Conservation (phyloP, 2,888 invertebrate genomes). For the Anarsia innoxiella region DNA sequence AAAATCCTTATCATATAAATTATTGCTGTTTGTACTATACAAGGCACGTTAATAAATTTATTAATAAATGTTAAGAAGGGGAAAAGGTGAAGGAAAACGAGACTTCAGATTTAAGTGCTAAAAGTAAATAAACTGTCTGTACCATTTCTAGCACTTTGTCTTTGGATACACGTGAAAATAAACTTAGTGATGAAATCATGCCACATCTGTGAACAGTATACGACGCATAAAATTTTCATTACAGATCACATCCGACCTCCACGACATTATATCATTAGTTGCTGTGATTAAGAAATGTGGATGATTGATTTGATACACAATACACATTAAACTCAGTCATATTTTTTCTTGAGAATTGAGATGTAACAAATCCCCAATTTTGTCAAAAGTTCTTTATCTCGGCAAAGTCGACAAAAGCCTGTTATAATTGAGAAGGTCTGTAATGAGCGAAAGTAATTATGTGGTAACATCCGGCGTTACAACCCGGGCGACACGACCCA, state of each 20-base stretch:
- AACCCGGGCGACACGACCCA: constrained; percentile 49
- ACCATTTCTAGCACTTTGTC: background rate
- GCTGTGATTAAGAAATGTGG: no score
- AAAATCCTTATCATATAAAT: no score
- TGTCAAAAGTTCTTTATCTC: constrained; percentile 12
- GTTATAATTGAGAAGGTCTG: constrained; percentile 35
- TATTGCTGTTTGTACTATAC: constrained; percentile 14
- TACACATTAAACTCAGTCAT: no score
- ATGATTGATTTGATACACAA: no score
- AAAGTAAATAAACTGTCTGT: constrained; percentile 1
- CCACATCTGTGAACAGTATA: constrained; percentile 12
- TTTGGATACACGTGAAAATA: constrained; percentile 8
- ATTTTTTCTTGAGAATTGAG: no score
- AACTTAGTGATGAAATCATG: constrained; percentile 9
- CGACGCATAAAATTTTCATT: constrained; percentile 13
- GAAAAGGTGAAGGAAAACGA: constrained; percentile 5
- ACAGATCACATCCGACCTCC: constrained; percentile 10
- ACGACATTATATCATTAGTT: no score
- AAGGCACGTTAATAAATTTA: constrained; percentile 9
- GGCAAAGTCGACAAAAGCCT: constrained; percentile 25
- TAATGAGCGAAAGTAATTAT: constrained; percentile 60
- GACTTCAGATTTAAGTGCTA: constrained; percentile 3
- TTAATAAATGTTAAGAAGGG: constrained; percentile 5
- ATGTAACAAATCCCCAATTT: no score
- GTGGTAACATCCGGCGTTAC: constrained; percentile 59